phyloP scores from a whole-genome alignment of 2,113 vertebrate genomes.

The Etheostoma spectabile region DNA sequence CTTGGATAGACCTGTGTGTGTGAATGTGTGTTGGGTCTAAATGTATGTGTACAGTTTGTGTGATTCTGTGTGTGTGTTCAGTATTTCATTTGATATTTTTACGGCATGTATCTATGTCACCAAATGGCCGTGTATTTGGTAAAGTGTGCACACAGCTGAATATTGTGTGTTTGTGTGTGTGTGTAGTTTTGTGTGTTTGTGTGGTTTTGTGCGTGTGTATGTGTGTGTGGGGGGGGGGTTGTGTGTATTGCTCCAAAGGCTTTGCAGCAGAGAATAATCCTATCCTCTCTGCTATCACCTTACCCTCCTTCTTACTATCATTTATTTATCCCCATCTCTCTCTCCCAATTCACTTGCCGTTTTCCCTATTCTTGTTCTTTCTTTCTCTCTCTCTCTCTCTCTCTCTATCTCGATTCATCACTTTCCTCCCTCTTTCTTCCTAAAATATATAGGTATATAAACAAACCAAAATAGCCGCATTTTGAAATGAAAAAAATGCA shows the following conservation, averaged over 20 bases:
- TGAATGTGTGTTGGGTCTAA: constrained; percentile 6
- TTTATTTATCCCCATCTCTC: constrained; percentile 68
- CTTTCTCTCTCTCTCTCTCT: neutral
- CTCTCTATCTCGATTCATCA: neutral
- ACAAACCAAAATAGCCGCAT: neutral
- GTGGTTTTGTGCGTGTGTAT: constrained; percentile 22
- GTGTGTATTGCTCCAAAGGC: constrained; percentile 46
- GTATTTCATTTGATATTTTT: constrained; percentile 7
- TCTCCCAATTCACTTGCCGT: neutral
- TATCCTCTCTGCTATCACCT: constrained; percentile 69
- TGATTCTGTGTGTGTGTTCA: constrained; percentile 11
- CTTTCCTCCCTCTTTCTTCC: neutral
- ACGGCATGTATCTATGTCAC: constrained; percentile 26
- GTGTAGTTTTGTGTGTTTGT: constrained; percentile 30
- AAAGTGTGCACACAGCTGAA: constrained; percentile 2
- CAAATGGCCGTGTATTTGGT: neutral
- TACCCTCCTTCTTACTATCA: constrained; percentile 65
- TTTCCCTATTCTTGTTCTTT: neutral
- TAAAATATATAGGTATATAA: constrained; percentile 13
- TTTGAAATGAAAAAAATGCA: constrained; percentile 14
- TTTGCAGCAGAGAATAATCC: constrained; percentile 73
- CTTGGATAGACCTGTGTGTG: constrained; percentile 47
- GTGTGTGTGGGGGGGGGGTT: no score
- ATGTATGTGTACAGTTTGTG: neutral
- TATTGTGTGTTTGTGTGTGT: constrained; percentile 23